These are phyloP conservation scores for Erebia palarica DNA, from an alignment of 2,888 invertebrate species.

Conservation along the genomic window DNA sequence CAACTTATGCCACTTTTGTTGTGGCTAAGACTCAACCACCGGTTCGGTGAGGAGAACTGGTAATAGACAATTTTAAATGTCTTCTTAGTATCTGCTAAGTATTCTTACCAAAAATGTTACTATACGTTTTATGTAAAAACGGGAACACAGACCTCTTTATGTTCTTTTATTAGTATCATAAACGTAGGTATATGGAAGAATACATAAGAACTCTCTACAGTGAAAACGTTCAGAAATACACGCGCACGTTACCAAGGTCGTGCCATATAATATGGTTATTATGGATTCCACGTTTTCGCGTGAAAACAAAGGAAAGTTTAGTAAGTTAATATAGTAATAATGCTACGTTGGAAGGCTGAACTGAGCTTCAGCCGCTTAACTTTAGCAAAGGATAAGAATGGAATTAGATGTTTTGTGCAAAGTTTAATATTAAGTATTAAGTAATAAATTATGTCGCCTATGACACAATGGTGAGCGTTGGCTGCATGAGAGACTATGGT, in stretches of 20 bases:
- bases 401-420: too few species aligned
- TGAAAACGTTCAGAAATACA: conserved; percentile 1
- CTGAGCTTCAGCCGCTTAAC: neutral
- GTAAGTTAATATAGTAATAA: neutral
- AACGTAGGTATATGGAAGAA: neutral
- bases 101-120: neutral
- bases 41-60: too few species aligned
- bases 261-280: neutral
- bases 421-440: too few species aligned
- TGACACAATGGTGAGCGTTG: too few species aligned
- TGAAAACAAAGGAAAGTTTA: conserved; percentile 12
- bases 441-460: too few species aligned
- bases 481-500: too few species aligned
- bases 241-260: conserved; percentile 8
- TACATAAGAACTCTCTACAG: neutral
- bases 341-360: conserved; percentile 4
- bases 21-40: too few species aligned
- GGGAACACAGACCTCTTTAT: neutral
- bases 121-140: neutral
- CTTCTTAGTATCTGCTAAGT: too few species aligned
- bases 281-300: conserved; percentile 12
- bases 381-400: neutral
- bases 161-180: neutral
- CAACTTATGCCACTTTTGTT: too few species aligned
- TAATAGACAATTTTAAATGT: too few species aligned